Evolutionary conservation across 2,888 invertebrate genomes (phyloP).

Genomic region (Hedychridium roseum): DNA sequence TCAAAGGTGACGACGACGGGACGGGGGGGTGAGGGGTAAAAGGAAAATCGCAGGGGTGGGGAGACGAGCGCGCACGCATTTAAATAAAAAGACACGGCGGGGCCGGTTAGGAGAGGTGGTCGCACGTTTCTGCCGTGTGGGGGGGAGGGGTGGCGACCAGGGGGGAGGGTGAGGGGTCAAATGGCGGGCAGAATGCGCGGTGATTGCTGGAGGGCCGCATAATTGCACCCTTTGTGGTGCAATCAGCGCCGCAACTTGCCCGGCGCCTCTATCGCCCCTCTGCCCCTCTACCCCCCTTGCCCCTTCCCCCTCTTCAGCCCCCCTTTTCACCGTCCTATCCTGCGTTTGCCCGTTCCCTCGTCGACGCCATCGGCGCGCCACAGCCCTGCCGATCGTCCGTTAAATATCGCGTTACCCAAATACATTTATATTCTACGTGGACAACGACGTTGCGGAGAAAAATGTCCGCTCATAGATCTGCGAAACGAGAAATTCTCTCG

Average conservation of each 20-base stretch:
- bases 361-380: constrained; percentile 11
- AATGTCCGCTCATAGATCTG: too few species aligned
- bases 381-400: constrained; percentile 7
- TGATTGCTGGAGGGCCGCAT: constrained; percentile 65
- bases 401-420: constrained; percentile 16
- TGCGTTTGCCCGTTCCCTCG: constrained; percentile 17
- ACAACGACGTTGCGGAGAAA: too few species aligned
- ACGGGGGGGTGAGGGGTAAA: constrained; percentile 40
- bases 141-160: neutral
- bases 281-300: constrained; percentile 15
- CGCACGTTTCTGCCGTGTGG: too few species aligned
- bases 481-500: too few species aligned
- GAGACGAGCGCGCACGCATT: too few species aligned
- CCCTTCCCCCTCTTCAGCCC: constrained; percentile 10
- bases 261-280: constrained; percentile 49
- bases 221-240: constrained; percentile 65
- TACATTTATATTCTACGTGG: too few species aligned
- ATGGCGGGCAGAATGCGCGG: constrained; percentile 62
- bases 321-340: constrained; percentile 8
- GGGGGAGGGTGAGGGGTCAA: constrained; percentile 53
- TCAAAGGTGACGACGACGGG: constrained; percentile 32
- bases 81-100: constrained; percentile 58
- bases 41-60: too few species aligned
- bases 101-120: constrained; percentile 10
- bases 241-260: constrained; percentile 63